Conservation (phyloP, 2,113 vertebrate species). For the Brienomyrus brachyistius region DNA sequence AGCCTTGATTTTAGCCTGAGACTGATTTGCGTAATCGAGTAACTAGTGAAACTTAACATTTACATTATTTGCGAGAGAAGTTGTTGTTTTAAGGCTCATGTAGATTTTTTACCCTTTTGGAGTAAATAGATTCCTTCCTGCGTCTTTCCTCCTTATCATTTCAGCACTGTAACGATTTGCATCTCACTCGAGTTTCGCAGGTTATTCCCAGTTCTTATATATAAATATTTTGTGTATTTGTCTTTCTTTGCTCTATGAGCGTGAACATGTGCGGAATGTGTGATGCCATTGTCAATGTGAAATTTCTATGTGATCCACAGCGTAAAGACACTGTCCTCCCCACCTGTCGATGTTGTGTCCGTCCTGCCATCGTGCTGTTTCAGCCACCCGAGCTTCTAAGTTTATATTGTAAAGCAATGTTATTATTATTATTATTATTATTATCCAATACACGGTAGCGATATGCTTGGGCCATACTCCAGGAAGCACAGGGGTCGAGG, state of each 20-base stretch:
- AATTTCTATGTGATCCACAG: background rate
- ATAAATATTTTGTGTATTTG: background rate
- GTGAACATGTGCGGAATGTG: background rate
- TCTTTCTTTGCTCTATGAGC: background rate
- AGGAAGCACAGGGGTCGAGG: background rate
- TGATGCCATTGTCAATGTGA: background rate
- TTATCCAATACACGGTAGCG: background rate
- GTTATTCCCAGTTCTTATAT: background rate
- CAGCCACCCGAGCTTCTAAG: background rate
- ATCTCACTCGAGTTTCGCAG: background rate
- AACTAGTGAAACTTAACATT: background rate
- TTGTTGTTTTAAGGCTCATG: background rate
- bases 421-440: background rate
- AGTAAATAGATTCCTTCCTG: background rate
- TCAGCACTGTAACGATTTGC: background rate
- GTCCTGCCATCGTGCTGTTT: background rate
- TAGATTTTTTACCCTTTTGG: background rate
- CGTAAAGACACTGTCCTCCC: background rate
- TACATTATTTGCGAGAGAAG: background rate
- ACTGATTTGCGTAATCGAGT: background rate
- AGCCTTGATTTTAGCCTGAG: background rate
- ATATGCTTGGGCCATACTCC: background rate
- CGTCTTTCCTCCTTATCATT: background rate
- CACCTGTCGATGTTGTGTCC: background rate
- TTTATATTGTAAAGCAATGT: background rate